Evolutionary conservation across 2,888 invertebrate species (phyloP).

Genomic region (Cetonia aurata): DNA sequence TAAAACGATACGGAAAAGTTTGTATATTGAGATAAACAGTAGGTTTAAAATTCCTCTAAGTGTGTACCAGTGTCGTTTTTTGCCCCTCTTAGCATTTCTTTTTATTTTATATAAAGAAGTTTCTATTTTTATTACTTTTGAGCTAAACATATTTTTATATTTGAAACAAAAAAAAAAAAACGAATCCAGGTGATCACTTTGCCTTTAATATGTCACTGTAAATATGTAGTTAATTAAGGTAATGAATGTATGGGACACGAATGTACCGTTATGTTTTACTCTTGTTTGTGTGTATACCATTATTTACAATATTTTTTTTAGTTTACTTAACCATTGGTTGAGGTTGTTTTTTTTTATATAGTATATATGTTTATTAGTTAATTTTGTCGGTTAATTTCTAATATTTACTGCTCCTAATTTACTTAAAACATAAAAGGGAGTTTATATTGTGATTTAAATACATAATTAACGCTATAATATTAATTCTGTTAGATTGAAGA

Average conservation of each 20-base stretch:
- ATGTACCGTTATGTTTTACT: conserved; percentile 59
- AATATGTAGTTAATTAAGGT: conserved; percentile 57
- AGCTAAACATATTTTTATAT: conserved; percentile 52
- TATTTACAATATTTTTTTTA: conserved; percentile 7
- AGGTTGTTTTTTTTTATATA: conserved; percentile 54
- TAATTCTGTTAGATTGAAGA: conserved; percentile 14
- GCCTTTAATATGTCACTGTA: conserved; percentile 62
- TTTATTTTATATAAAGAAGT: not conserved
- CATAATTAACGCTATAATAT: conserved; percentile 47
- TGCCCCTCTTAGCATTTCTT: not conserved
- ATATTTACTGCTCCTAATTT: conserved; percentile 46
- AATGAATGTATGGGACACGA: conserved; percentile 55
- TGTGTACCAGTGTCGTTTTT: not conserved
- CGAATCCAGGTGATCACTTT: conserved; percentile 64
- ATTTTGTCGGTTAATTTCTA: conserved; percentile 22
- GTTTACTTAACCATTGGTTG: conserved; percentile 57
- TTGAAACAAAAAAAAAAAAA: conserved; percentile 40
- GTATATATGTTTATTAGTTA: conserved; percentile 46
- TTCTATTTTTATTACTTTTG: conserved; percentile 26
- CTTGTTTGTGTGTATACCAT: conserved; percentile 40
- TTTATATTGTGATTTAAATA: conserved; percentile 53
- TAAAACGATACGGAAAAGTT: no score
- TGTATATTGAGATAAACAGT: no score
- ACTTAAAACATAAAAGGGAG: conserved; percentile 43
- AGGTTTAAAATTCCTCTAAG: no score